Evolutionary conservation across 1,140 invertebrate species (phyloP).

Genomic region (Nylanderia fulva): DNA sequence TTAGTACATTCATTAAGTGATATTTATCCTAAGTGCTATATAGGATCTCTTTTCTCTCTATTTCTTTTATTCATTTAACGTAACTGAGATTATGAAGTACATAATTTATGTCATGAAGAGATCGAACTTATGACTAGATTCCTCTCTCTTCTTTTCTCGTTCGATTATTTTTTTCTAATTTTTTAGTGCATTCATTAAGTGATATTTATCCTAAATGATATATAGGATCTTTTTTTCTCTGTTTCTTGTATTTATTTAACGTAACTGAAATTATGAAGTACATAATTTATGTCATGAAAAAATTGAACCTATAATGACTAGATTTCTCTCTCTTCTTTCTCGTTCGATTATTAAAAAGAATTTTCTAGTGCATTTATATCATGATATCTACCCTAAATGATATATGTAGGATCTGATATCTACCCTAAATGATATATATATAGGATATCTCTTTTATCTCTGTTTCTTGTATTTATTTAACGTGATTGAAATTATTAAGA

Average conservation of each 20-base stretch:
- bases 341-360: neutral
- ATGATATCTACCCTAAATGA: too few species aligned
- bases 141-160: neutral
- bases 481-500: neutral
- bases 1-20: neutral
- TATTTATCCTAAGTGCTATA: too few species aligned
- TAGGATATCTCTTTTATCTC: neutral
- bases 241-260: constrained; percentile 31
- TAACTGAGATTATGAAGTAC: neutral
- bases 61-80: constrained; percentile 32
- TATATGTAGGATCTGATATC: too few species aligned
- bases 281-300: too few species aligned
- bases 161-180: neutral
- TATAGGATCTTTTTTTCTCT: neutral
- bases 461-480: constrained; percentile 31
- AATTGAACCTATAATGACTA: neutral
- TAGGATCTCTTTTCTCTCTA: neutral
- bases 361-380: neutral
- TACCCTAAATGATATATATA: too few species aligned
- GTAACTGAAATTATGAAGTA: neutral
- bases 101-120: too few species aligned
- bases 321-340: neutral
- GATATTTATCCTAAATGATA: too few species aligned
- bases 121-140: neutral
- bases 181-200: neutral